These are phyloP conservation scores for Lasius fuliginosus DNA, from an alignment of 2,888 invertebrate species.

Conservation along the genomic window DNA sequence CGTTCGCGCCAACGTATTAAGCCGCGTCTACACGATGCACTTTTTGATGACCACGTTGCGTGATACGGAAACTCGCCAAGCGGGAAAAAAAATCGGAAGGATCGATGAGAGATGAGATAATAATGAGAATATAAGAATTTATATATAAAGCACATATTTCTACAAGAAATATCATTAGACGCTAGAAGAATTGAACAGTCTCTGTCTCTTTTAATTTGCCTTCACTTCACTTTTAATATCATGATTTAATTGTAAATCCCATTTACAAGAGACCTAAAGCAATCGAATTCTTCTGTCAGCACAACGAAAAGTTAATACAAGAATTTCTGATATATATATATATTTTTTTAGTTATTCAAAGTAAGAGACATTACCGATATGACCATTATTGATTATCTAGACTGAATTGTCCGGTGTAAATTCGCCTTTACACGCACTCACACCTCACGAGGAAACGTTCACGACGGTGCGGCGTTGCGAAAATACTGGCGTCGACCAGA, in stretches of 20 bases:
- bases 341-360: neutral
- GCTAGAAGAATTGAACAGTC: too few relatives aligned
- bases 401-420: constrained; percentile 19
- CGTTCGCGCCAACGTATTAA: constrained; percentile 49
- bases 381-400: neutral
- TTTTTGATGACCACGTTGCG: neutral
- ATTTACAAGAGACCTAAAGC: neutral
- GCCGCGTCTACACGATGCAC: constrained; percentile 37
- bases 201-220: neutral
- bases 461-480: constrained; percentile 70
- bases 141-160: neutral
- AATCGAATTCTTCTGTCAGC: neutral
- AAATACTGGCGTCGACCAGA: constrained; percentile 69
- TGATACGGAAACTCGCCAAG: too few relatives aligned
- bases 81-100: neutral
- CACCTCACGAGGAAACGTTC: constrained; percentile 60
- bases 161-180: neutral
- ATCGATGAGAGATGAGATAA: neutral
- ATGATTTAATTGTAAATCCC: neutral
- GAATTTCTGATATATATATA: neutral
- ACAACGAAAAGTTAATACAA: neutral
- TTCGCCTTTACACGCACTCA: constrained; percentile 60
- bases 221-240: neutral
- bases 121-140: neutral
- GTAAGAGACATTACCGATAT: neutral